Evolutionary conservation across 2,797 vertebrate species (phyloP), one percentile per base, ranked within the genome.

Genomic region (Otus scops): DNA sequence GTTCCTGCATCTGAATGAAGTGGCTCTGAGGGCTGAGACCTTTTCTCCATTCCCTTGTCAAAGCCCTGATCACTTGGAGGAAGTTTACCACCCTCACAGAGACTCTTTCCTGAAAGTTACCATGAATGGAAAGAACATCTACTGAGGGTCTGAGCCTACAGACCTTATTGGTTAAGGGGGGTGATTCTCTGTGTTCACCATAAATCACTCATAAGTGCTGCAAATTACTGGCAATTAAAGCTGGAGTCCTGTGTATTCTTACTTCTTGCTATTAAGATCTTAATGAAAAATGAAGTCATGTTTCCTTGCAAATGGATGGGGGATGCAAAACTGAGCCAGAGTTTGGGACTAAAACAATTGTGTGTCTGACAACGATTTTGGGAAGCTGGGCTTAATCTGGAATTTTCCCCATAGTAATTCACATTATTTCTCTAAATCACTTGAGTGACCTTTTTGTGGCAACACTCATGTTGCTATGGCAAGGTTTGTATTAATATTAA

Each of bases 401-500:
- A 78, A 36, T 87, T 90, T 83, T 83, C 39, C 81, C 61, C 50
- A 50, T n/a, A 85, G 69, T 70, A 89, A 85, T 92, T 89, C 22
- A 83, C 85, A 82, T 90, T 56, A 68, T 83, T 94, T 91, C 76
- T 38, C 22, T 54, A 61, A 88, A 45, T 85, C 60, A 92, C 38
- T 82, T 39, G 28, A 74, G 38, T 92, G 90, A 92, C 79, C 79
- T 88, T 97, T 93, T 71, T 88, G 56, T 90, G 71, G 73, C 65
- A 93, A 95, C 34, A 68, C 68, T 94, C 27, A 38, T 27, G 83
- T 95, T 92, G 43, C 92, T 95, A 93, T 89, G 88, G 73, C 45
- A 76, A 95, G 54, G 30, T 71, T 95, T 94, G 70, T 85, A 84
- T 76, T 88, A 94, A 92, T 95, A 91, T 91, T 94, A 92, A 95